These are phyloP conservation scores for Resseliella maxima DNA, from an alignment of 2,888 invertebrate genomes.

Conservation along the genomic window DNA sequence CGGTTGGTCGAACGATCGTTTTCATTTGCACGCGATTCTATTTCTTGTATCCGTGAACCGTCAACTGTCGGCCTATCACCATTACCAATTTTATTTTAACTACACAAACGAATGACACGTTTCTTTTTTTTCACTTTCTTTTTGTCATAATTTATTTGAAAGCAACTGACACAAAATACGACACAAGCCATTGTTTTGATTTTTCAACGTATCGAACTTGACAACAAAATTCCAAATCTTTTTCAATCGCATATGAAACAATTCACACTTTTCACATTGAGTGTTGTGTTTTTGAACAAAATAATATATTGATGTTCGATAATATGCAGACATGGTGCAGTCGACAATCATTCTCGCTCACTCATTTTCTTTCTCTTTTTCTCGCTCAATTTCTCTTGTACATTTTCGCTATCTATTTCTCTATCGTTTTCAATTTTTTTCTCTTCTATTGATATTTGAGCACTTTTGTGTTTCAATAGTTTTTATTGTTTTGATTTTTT, in stretches of 20 bases:
- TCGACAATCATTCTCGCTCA: neutral
- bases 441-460: too few species aligned
- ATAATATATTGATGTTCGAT: neutral
- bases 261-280: slow-evolving; percentile 3
- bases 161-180: neutral
- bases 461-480: slow-evolving; percentile 11
- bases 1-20: too few species aligned
- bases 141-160: neutral
- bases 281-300: neutral
- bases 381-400: neutral
- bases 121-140: slow-evolving; percentile 36
- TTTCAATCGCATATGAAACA: neutral
- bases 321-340: neutral
- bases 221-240: neutral
- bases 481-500: too few species aligned
- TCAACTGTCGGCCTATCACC: slow-evolving; percentile 4
- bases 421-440: too few species aligned
- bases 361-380: neutral
- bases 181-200: neutral
- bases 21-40: neutral
- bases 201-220: neutral
- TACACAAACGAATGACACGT: too few species aligned
- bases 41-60: neutral
- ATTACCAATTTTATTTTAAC: neutral
- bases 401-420: neutral